Base-by-base conservation (phyloP, 1,140 invertebrate species). In the Phthorimaea operculella region DNA sequence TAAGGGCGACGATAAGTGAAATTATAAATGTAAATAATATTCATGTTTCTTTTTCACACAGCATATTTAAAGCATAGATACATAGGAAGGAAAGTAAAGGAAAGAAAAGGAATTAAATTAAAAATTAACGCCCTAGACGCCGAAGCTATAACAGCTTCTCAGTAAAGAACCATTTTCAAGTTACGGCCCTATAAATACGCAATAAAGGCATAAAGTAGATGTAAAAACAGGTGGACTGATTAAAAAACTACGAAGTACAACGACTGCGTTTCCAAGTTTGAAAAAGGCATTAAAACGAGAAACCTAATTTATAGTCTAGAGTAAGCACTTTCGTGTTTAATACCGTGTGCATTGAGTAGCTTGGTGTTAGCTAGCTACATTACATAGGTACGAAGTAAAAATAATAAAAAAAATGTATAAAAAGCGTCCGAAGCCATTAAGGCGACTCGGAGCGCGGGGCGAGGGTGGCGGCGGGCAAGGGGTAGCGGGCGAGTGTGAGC, bases 371-470 rank as follows among this genome's bases (percentile, higher is more conserved):
- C 33, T 21, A 9, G 50, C 33, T 33, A 58, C 51, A 42, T 58
- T 52, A 57, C 42, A 47, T 56, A n/a, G n/a, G n/a, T n/a, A 51
- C 47, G 49, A 55, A 53, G 56, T 64, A 62, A 61, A 58, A 69
- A 72, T 68, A 68, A 65, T 70, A 69, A 74, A 75, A 76, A n/a
- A n/a, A 66, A 73, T 70, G 72, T 55, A 62, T 75, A 76, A 74
- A 76, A 74, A 79, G 69, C 69, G 68, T 64, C 58, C 58, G 61
- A 57, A 59, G 75, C 76, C 67, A 76, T 82, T 77, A 77, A 69
- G 72, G 55, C 58, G 63, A 57, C 63, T 62, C 66, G 54, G 59
- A 18, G 52, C 55, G 57, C 66, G 54, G 59, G 33, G 52, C 55
- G 57, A 47, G 59, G 58, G 65, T 15, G 58, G 49, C 16, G 55